Evolutionary conservation across 2,888 invertebrate genomes (phyloP).

Genomic region (Drosophila kuntzei): DNA sequence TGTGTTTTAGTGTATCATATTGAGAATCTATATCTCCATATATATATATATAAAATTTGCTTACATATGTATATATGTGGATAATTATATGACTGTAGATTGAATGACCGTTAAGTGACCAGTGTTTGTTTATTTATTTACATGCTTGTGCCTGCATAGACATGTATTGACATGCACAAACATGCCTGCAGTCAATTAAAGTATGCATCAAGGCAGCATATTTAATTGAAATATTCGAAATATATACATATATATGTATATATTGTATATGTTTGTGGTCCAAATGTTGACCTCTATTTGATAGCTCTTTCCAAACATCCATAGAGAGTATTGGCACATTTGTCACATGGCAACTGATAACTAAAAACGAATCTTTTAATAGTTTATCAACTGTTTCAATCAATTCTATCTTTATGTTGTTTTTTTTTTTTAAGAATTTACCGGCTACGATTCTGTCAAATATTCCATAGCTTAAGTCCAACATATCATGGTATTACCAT

Average conservation of each 20-base stretch:
- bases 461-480: not conserved
- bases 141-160: slow-evolving; percentile 9
- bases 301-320: not conserved
- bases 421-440: not conserved
- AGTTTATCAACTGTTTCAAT: slow-evolving; percentile 1
- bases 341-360: slow-evolving; percentile 12
- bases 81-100: slow-evolving; percentile 8
- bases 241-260: too few relatives aligned
- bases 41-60: not conserved
- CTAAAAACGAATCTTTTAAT: not conserved
- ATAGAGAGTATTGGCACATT: not conserved
- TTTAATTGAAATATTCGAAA: not conserved
- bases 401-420: not conserved
- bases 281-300: slow-evolving; percentile 18
- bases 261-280: too few relatives aligned
- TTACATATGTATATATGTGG: not conserved
- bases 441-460: not conserved
- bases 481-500: not conserved
- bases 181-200: slow-evolving; percentile 1
- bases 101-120: slow-evolving; percentile 28
- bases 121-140: slow-evolving; percentile 38
- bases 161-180: slow-evolving; percentile 10
- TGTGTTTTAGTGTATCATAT: slow-evolving; percentile 1
- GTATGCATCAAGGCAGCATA: slow-evolving; percentile 11
- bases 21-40: slow-evolving; percentile 3